Evolutionary conservation across 1,140 invertebrate species (phyloP).

Genomic region (Coelopa frigida): DNA sequence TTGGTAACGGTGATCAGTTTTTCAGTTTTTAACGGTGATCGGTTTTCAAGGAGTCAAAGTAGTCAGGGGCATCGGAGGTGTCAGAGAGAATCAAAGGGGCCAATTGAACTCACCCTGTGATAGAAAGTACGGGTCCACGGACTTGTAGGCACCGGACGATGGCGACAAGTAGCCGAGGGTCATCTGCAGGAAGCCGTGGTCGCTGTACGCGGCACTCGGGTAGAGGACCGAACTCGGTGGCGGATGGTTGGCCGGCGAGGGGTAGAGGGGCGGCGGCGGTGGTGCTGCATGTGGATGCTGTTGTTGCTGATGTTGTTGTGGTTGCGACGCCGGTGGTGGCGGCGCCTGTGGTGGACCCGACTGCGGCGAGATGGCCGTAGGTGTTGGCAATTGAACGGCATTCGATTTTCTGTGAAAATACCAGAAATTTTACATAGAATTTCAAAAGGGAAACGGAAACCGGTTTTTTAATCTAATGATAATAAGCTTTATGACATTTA

Average conservation of each 20-base stretch:
- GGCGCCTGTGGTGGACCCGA: not conserved
- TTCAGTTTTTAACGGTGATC: too few species aligned
- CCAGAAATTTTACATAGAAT: too few species aligned
- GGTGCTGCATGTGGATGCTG: slow-evolving; percentile 16
- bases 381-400: not conserved
- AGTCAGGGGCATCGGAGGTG: too few species aligned
- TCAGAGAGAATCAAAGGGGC: too few species aligned
- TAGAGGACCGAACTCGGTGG: slow-evolving; percentile 30
- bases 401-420: too few species aligned
- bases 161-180: slow-evolving; percentile 58
- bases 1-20: too few species aligned
- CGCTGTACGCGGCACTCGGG: slow-evolving; percentile 44
- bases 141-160: slow-evolving; percentile 53
- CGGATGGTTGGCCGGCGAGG: slow-evolving; percentile 19
- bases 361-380: not conserved
- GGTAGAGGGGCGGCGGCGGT: slow-evolving; percentile 28
- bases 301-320: not conserved
- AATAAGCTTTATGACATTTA: too few species aligned
- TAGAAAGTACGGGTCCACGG: slow-evolving; percentile 58
- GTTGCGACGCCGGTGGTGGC: not conserved
- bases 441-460: too few species aligned
- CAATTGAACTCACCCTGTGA: slow-evolving; percentile 56
- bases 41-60: too few species aligned
- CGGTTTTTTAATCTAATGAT: too few species aligned
- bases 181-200: slow-evolving; percentile 55